Conservation (phyloP, 2,113 vertebrate species). For the Petrocephalus zakoni region DNA sequence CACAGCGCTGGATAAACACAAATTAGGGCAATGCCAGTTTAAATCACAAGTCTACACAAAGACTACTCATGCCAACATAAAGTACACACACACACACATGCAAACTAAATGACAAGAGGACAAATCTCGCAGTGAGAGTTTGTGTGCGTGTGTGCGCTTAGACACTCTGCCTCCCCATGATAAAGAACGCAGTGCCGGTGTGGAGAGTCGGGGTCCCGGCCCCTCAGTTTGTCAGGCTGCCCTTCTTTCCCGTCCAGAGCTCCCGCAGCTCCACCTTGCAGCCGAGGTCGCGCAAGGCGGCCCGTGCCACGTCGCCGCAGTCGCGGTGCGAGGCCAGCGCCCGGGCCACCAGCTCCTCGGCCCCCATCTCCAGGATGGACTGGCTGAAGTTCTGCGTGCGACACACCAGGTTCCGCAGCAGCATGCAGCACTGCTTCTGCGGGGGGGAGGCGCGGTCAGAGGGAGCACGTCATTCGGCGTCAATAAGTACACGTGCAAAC, state of each 20-base stretch:
- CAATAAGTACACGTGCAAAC: too few relatives aligned
- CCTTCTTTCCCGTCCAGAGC: constrained; percentile 91
- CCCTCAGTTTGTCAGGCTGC: constrained; percentile 69
- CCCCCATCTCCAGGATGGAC: constrained; percentile 85
- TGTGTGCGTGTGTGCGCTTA: background rate
- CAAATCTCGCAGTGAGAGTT: background rate
- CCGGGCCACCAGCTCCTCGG: constrained; percentile 74
- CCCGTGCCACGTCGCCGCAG: constrained; percentile 77
- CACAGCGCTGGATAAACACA: background rate
- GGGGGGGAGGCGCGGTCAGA: background rate
- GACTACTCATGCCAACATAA: background rate
- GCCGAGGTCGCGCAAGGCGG: constrained; percentile 85
- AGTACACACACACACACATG: background rate
- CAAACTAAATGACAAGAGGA: background rate
- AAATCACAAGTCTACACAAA: background rate
- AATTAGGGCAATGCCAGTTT: background rate
- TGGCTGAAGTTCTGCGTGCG: constrained; percentile 64
- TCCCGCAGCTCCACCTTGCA: constrained; percentile 83
- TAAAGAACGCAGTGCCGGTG: background rate
- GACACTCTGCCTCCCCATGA: too few relatives aligned
- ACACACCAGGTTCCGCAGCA: constrained; percentile 85
- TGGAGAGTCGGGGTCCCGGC: background rate
- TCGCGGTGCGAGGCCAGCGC: constrained; percentile 71
- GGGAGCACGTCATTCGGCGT: background rate
- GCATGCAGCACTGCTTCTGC: constrained; percentile 89